phyloP scores from a whole-genome alignment of 2,797 vertebrate species.

The Phaenicophaeus curvirostris region DNA sequence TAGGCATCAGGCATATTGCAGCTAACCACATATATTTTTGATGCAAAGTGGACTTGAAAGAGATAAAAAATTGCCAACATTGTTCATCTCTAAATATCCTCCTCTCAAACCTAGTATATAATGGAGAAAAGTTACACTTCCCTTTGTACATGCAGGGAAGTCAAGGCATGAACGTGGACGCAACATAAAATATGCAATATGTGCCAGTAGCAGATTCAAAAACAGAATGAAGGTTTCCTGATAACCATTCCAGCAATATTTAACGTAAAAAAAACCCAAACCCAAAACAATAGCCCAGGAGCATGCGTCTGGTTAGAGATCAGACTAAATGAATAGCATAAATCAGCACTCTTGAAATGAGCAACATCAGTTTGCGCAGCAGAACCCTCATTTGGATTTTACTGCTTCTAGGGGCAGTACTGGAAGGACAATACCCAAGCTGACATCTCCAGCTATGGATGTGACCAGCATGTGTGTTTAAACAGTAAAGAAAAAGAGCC shows the following conservation, averaged over 20 bases:
- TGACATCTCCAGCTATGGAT: neutral
- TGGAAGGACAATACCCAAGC: neutral
- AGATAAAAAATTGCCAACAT: neutral
- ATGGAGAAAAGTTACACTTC: neutral
- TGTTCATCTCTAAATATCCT: neutral
- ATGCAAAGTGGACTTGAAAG: neutral
- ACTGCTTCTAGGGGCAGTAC: neutral
- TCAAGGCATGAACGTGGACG: rapidly evolving
- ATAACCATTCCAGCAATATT: neutral
- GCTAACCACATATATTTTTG: neutral
- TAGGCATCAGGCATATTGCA: conserved; percentile 43
- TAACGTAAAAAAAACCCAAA: neutral
- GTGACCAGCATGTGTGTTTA: neutral
- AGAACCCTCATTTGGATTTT: neutral
- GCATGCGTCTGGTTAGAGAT: neutral
- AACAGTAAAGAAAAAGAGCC: neutral
- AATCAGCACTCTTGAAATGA: neutral
- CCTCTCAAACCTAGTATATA: neutral
- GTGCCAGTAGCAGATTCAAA: neutral
- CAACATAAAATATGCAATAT: neutral
- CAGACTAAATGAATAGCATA: neutral
- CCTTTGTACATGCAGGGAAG: neutral
- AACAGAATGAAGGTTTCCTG: neutral
- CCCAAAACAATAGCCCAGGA: neutral
- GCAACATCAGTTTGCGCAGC: neutral